Evolutionary conservation across 1,140 invertebrate species (phyloP).

Genomic region (Onthophagus taurus): DNA sequence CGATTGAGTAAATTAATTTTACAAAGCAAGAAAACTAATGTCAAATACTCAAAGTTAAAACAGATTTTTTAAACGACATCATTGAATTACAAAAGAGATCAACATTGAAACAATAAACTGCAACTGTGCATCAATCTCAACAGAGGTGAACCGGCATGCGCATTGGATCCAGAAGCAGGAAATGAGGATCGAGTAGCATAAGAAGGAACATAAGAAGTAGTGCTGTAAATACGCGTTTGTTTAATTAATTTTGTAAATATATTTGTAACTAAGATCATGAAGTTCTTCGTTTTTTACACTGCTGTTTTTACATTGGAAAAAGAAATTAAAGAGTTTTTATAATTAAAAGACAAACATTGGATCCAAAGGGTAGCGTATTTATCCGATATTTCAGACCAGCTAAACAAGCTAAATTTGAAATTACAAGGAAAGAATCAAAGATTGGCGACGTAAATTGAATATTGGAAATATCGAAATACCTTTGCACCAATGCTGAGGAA

Average conservation of each 20-base stretch:
- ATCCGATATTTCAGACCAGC: background rate
- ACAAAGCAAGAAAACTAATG: too few relatives aligned
- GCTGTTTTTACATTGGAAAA: constrained; percentile 1
- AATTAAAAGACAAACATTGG: background rate
- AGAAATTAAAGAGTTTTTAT: background rate
- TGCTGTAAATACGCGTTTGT: background rate
- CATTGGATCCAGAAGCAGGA: too few relatives aligned
- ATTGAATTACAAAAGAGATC: too few relatives aligned
- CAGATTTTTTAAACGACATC: too few relatives aligned
- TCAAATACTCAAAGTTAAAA: too few relatives aligned
- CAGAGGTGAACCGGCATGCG: too few relatives aligned
- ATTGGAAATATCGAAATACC: background rate
- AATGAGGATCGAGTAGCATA: too few relatives aligned
- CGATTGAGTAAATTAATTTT: too few relatives aligned
- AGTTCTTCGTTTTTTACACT: background rate
- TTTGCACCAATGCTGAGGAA: background rate
- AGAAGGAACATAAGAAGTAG: too few relatives aligned
- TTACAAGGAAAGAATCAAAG: background rate
- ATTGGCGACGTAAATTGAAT: background rate
- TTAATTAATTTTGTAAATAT: background rate
- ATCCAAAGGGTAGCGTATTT: constrained; percentile 4
- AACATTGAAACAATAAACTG: too few relatives aligned
- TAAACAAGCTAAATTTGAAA: constrained; percentile 1
- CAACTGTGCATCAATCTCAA: too few relatives aligned
- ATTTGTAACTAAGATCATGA: too few relatives aligned